Base-by-base conservation (phyloP, 2,797 vertebrate genomes). In the Sebastes nivosus region DNA sequence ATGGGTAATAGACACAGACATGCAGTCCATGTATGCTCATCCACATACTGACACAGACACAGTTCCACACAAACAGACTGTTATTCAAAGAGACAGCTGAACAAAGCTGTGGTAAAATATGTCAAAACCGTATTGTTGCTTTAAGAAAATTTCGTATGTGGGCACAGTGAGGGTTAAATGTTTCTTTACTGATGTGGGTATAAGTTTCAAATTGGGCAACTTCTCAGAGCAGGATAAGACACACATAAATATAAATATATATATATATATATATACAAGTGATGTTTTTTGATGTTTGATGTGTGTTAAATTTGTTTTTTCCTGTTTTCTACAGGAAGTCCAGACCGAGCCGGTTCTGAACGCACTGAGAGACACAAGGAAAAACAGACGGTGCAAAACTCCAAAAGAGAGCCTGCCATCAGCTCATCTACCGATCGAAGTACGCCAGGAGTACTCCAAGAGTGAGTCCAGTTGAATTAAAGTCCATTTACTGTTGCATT, bases 341-440 rank as follows among this genome's bases (percentile, higher is more conserved):
- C 95, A 95, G 90, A 92, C 92, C 5, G 95, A 95, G 91, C 95
- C 95, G 0, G 89, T 96, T 67, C 88, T 96, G 32, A 91, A 95
- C 27, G 94, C 95, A 0, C 88, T 95, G 67, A 95, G 68, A 81
- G 94, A 93, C 87, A 34, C 82, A 0, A 92, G 79, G 84, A 96
- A 92, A 82, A 83, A 36, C 16, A 25, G 55, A 68, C 77, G 85
- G 6, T 93, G 91, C 82, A 94, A 88, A 82, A 66, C 57, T 63
- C 72, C 57, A 1, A 95, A 83, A 86, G 94, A 95, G 3, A 82
- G 8, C 12, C 80, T 93, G 32, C 90, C 95, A 0, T 92, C 93
- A 0, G 95, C 95, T 68, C 95, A 96, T 73, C 93, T 96, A 27
- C 94, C 93, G 2, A 94, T 96, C 84, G 88, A 24, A 75, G 52